Percentiles rank a stretch among this genome's conserved stretches.
Evolutionary conservation across 2,888 invertebrate species (phyloP).

Genomic region (Ceratothoa steindachneri): DNA sequence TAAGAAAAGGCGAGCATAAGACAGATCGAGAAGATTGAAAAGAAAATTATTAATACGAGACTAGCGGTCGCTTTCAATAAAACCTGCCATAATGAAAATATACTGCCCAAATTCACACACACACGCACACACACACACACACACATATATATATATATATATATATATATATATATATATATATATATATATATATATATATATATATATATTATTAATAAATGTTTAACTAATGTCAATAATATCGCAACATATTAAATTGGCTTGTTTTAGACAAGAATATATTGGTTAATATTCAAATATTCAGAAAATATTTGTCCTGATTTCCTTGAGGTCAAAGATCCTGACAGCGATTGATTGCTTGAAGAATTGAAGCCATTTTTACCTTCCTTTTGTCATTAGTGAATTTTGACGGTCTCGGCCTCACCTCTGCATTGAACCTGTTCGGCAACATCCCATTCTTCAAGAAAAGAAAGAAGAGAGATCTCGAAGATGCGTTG

Average conservation of each 20-base stretch:
- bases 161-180: constrained; percentile 15
- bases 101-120: too few relatives aligned
- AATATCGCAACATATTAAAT: not conserved
- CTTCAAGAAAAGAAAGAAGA: constrained; percentile 20
- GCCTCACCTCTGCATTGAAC: constrained; percentile 36
- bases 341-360: too few relatives aligned
- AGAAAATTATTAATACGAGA: too few relatives aligned
- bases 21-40: too few relatives aligned
- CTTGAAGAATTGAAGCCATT: too few relatives aligned
- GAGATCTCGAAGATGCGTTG: not conserved
- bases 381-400: too few relatives aligned
- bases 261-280: not conserved
- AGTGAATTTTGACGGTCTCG: constrained; percentile 43
- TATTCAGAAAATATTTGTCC: not conserved
- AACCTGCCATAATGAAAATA: too few relatives aligned
- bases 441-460: constrained; percentile 37
- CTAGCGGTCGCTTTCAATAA: too few relatives aligned
- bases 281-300: not conserved
- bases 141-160: constrained; percentile 8
- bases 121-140: too few relatives aligned
- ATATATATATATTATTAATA: constrained; percentile 7
- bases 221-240: not conserved
- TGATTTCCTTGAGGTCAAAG: too few relatives aligned
- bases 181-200: constrained; percentile 17
- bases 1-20: too few relatives aligned